phyloP scores from a whole-genome alignment of 2,888 invertebrate genomes.

The Xanthorhoe designata region DNA sequence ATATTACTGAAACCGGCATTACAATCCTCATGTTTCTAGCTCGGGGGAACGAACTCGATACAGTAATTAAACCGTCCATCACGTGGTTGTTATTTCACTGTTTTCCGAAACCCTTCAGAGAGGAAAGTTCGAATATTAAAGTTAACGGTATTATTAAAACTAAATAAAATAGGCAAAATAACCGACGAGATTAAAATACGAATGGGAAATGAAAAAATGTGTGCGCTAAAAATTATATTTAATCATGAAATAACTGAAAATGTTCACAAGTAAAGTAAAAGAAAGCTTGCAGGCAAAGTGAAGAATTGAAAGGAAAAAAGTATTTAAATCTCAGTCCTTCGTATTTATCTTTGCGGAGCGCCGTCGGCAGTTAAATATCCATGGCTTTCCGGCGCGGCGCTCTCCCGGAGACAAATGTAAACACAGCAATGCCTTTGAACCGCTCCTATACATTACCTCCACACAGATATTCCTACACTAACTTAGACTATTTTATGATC shows the following conservation, averaged over 20 bases:
- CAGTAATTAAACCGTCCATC: slow-evolving; percentile 17
- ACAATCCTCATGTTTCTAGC: slow-evolving; percentile 19
- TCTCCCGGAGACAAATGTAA: slow-evolving; percentile 75
- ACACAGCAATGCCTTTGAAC: slow-evolving; percentile 76
- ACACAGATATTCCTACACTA: slow-evolving; percentile 29
- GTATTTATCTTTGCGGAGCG: slow-evolving; percentile 77
- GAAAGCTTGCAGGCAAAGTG: slow-evolving; percentile 56
- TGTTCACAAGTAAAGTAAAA: slow-evolving; percentile 40
- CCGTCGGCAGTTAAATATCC: slow-evolving; percentile 78
- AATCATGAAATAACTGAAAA: slow-evolving; percentile 44
- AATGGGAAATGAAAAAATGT: slow-evolving; percentile 32
- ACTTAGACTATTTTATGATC: slow-evolving; percentile 38
- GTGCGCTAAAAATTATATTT: slow-evolving; percentile 34
- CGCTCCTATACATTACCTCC: slow-evolving; percentile 55
- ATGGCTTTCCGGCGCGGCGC: slow-evolving; percentile 63
- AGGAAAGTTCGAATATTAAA: background rate
- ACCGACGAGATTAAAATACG: slow-evolving; percentile 15
- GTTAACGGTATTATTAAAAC: background rate
- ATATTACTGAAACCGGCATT: slow-evolving; percentile 26
- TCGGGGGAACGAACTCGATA: slow-evolving; percentile 21
- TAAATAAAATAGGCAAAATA: slow-evolving; percentile 1
- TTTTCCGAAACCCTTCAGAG: background rate
- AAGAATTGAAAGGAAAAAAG: slow-evolving; percentile 69
- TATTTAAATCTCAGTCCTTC: slow-evolving; percentile 76
- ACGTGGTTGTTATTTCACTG: slow-evolving; percentile 6